Base-by-base conservation (phyloP, 2,888 invertebrate genomes). In the Troides helena region DNA sequence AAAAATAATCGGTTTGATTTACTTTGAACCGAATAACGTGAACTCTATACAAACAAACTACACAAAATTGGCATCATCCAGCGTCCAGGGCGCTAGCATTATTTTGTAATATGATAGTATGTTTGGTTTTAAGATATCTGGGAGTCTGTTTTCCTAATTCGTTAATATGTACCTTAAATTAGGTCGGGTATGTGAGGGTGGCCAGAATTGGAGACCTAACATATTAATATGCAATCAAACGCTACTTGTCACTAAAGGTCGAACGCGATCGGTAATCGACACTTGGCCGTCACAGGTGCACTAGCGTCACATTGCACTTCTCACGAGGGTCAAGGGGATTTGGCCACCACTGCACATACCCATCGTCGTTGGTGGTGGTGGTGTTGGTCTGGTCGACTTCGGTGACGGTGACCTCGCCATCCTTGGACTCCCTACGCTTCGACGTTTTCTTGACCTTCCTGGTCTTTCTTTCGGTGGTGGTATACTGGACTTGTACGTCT, bases 401-500 rank as follows among this genome's bases (percentile, higher is more conserved):
- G 81, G 96, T 96, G 90, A 97, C 96, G 91, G 96, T 95, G 87
- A 97, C 95, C 89, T 97, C 97, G 83, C 95, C 94, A 84, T 95
- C 95, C 86, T 95, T 95, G 75, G 94, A 94, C 85, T 95, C 95
- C 91, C 96, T 96, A 86, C 96, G 95, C 89, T 96, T 95, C 81
- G 96, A 95, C 84, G 96, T 95, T 85, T 95, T 95, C 80, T 96
- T 95, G 94, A 97, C 97, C 94, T 97, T 98, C 93, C 97, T 96
- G 94, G 97, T 98, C 90, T 97, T 97, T 87, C 97, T 95, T 93
- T 97, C 96, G 83, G 97, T 96, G 86, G 96, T 95, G 86, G 96
- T 96, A 88, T 95, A 96, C 90, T 96, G 96, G 94, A 96, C 96
- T 94, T 96, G 96, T 77, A 96, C 95, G 92, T 97, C 97, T 84